A percentile compares a stretch with the other conserved stretches of the same genome.
These are phyloP conservation scores for Spatulosminthurus flaviceps DNA, from an alignment of 2,888 invertebrate genomes.

Conservation along the genomic window DNA sequence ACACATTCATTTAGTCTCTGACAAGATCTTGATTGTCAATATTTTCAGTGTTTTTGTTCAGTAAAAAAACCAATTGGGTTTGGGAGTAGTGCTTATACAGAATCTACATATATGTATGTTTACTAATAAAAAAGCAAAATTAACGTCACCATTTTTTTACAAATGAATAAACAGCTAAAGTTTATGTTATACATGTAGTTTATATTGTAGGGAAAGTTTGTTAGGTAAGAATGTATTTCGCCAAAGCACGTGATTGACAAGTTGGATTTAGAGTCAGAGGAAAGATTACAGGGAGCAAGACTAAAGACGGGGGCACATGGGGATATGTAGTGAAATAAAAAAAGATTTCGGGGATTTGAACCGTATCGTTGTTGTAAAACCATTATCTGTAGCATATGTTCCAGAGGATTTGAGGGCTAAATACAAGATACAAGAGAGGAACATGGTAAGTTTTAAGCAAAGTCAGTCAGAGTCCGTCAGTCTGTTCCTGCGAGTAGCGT, in stretches of 20 bases:
- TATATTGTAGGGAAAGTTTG: background rate
- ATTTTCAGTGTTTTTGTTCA: too few relatives aligned
- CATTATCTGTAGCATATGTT: conserved; percentile 38
- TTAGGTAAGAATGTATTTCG: background rate
- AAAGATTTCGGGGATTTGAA: conserved; percentile 10
- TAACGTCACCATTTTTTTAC: too few relatives aligned
- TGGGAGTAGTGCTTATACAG: too few relatives aligned
- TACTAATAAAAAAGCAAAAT: too few relatives aligned
- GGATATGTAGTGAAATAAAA: background rate
- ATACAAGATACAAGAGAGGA: background rate
- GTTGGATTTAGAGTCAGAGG: background rate
- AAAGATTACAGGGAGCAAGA: background rate
- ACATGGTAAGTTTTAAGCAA: too few relatives aligned
- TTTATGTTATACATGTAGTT: background rate
- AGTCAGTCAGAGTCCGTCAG: conserved; percentile 11
- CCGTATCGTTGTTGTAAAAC: conserved; percentile 21
- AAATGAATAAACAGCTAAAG: too few relatives aligned
- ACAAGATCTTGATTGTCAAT: too few relatives aligned
- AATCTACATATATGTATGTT: too few relatives aligned
- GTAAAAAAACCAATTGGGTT: too few relatives aligned
- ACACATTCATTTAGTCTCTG: too few relatives aligned
- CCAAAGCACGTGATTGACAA: background rate
- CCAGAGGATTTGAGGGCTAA: conserved; percentile 28
- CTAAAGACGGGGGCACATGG: background rate
- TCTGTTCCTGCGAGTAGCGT: background rate